Conservation (phyloP, 2,113 vertebrate genomes). For the Chroicocephalus ridibundus region DNA sequence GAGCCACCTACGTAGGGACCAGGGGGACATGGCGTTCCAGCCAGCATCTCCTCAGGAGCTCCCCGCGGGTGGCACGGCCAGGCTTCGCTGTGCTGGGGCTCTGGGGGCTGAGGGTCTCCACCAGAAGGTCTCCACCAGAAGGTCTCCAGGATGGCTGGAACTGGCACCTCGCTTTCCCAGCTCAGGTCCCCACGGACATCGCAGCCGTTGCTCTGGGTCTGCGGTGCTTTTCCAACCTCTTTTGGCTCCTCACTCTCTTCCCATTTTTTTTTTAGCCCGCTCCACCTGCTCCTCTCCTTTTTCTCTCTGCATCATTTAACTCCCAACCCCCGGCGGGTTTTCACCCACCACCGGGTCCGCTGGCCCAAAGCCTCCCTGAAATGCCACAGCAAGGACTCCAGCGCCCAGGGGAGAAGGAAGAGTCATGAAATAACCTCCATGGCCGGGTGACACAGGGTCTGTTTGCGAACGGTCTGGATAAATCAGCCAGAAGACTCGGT, state of each 20-base stretch:
- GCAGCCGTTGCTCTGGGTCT: background rate
- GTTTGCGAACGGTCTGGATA: background rate
- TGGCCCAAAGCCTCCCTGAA: background rate
- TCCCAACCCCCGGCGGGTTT: background rate
- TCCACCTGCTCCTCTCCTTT: background rate
- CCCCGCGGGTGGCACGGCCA: accelerated
- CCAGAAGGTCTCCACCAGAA: background rate
- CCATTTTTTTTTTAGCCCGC: background rate
- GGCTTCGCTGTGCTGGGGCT: background rate
- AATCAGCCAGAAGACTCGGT: background rate
- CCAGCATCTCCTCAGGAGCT: background rate
- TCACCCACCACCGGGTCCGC: accelerated
- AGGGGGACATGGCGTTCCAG: background rate
- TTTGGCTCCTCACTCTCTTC: background rate
- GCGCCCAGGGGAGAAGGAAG: background rate
- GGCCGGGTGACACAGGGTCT: background rate
- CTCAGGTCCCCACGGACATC: accelerated
- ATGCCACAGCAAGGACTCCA: background rate
- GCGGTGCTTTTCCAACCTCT: background rate
- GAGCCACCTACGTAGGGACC: accelerated
- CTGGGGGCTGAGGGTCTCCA: background rate
- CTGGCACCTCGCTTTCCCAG: background rate
- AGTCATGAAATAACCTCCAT: background rate
- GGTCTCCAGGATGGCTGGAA: background rate
- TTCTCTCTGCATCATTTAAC: background rate